Percentiles rank a stretch among this genome's conserved stretches.
Evolutionary conservation across 2,888 invertebrate species (phyloP).

Genomic region (Matsumyia berberina): DNA sequence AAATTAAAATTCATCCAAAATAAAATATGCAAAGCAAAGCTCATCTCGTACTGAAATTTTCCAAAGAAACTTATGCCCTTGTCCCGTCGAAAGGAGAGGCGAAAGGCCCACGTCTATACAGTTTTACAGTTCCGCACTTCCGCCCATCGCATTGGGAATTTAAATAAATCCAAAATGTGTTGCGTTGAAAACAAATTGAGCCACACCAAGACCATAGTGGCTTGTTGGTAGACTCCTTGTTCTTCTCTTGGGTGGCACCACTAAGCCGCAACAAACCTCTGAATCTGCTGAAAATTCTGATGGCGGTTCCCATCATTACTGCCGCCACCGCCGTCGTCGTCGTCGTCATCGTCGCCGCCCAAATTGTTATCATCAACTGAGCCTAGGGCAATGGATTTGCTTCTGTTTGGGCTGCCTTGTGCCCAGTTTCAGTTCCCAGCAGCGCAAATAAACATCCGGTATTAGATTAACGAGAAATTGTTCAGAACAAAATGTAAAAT

Average conservation of each 20-base stretch:
- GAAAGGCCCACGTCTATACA: background rate
- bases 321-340: too few species aligned
- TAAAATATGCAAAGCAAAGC: slow-evolving; percentile 69
- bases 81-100: background rate
- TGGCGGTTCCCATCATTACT: slow-evolving; percentile 39
- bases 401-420: slow-evolving; percentile 16
- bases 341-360: background rate
- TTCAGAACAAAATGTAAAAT: slow-evolving; percentile 62
- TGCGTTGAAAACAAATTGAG: slow-evolving; percentile 66
- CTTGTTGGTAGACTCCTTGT: background rate
- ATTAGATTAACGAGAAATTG: slow-evolving; percentile 71
- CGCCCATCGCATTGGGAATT: slow-evolving; percentile 40
- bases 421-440: slow-evolving; percentile 2
- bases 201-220: background rate
- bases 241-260: background rate
- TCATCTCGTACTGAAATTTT: slow-evolving; percentile 29
- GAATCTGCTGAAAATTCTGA: slow-evolving; percentile 55
- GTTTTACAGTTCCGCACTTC: background rate
- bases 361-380: slow-evolving; percentile 55
- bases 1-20: slow-evolving; percentile 64
- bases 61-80: slow-evolving; percentile 22
- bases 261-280: slow-evolving; percentile 50
- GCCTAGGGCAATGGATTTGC: slow-evolving; percentile 50
- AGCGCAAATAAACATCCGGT: slow-evolving; percentile 67
- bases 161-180: slow-evolving; percentile 70